Percentiles rank a stretch among this genome's conserved stretches.
Conservation (phyloP, 2,113 vertebrate genomes). For the Dipodomys ordii region DNA sequence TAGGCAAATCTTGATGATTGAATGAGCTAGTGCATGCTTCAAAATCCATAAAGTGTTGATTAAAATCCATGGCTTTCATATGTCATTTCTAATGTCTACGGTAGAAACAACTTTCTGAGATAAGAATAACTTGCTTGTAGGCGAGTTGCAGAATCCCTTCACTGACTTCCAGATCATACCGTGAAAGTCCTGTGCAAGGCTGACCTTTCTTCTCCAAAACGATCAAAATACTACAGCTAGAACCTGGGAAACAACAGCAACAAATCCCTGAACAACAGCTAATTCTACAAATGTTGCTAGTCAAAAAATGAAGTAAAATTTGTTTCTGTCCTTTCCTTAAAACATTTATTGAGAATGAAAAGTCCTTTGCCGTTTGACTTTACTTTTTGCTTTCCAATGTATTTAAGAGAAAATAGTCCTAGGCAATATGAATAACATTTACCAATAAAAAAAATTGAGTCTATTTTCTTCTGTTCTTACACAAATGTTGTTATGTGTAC, state of each 20-base stretch:
- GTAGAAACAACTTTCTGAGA: background rate
- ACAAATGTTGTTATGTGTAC: constrained; percentile 55
- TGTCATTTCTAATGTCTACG: constrained; percentile 44
- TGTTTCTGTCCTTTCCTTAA: constrained; percentile 34
- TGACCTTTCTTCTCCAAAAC: constrained; percentile 33
- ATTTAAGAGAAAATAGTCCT: constrained; percentile 32
- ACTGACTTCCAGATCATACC: constrained; percentile 12
- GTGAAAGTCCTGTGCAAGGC: background rate
- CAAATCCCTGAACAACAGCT: background rate
- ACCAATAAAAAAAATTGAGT: constrained; percentile 8
- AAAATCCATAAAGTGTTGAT: constrained; percentile 39
- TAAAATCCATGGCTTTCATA: constrained; percentile 53
- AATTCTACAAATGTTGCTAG: constrained; percentile 49
- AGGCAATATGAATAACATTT: constrained; percentile 40
- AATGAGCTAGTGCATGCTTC: constrained; percentile 49
- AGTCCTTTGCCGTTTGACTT: constrained; percentile 43
- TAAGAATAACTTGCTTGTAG: background rate
- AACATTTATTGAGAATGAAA: constrained; percentile 68
- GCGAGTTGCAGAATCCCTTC: constrained; percentile 29
- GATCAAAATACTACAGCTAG: constrained; percentile 47
- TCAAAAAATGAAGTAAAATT: background rate
- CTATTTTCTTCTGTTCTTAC: constrained; percentile 56
- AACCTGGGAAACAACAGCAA: constrained; percentile 7
- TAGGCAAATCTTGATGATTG: constrained; percentile 10
- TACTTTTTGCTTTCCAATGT: constrained; percentile 42